These are phyloP conservation scores for Gouania willdenowi DNA, from an alignment of 2,797 vertebrate species.

Conservation along the genomic window DNA sequence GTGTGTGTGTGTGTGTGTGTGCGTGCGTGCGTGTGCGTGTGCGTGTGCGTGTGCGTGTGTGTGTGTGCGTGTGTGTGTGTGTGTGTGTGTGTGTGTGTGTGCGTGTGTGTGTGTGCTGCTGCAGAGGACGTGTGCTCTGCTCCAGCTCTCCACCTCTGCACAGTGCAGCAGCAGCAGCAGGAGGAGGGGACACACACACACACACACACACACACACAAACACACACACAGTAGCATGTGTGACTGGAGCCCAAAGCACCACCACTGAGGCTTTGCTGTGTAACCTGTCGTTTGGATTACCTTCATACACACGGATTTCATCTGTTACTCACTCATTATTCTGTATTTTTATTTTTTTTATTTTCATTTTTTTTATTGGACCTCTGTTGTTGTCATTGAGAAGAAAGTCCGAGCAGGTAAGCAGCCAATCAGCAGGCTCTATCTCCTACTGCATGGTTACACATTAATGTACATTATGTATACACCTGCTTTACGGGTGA, in stretches of 20 bases:
- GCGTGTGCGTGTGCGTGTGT: too few relatives aligned
- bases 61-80: too few relatives aligned
- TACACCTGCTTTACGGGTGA: neutral
- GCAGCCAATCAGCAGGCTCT: slow-evolving; percentile 10
- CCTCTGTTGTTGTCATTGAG: slow-evolving; percentile 56
- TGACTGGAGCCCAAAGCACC: slow-evolving; percentile 16
- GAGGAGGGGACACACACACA: slow-evolving; percentile 4
- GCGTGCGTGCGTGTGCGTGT: too few relatives aligned
- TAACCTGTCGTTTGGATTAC: slow-evolving; percentile 32
- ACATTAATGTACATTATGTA: neutral
- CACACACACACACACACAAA: too few relatives aligned
- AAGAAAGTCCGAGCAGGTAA: slow-evolving; percentile 67
- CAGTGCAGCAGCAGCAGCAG: slow-evolving; percentile 20
- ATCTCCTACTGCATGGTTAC: neutral
- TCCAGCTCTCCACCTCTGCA: slow-evolving; percentile 52
- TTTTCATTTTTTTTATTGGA: neutral
- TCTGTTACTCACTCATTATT: neutral
- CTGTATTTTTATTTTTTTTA: neutral
- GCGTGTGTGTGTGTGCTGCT: too few relatives aligned
- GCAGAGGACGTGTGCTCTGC: slow-evolving; percentile 52
- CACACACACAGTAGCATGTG: slow-evolving; percentile 8
- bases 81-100: too few relatives aligned
- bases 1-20: too few relatives aligned
- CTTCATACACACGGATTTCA: neutral
- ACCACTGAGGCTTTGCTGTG: neutral